These are phyloP conservation scores for Pteronotus mesoamericanus DNA, from an alignment of 2,797 vertebrate genomes.

Conservation along the genomic window DNA sequence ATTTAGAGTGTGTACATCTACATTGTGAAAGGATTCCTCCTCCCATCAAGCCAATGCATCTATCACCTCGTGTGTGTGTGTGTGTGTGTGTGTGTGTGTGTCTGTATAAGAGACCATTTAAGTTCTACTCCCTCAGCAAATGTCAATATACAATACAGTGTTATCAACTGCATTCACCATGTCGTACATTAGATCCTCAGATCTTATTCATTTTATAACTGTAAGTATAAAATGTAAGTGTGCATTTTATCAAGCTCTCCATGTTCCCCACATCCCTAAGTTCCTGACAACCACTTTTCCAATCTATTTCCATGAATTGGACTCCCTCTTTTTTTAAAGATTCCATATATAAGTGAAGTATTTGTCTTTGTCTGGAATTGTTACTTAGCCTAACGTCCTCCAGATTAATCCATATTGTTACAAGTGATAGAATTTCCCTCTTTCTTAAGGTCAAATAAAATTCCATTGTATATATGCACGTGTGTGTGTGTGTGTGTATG, in stretches of 20 bases:
- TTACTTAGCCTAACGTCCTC: neutral
- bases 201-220: neutral
- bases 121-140: neutral
- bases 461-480: no score
- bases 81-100: neutral
- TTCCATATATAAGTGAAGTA: neutral
- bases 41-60: neutral
- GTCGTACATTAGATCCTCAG: neutral
- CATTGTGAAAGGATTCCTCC: neutral
- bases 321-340: neutral
- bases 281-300: neutral
- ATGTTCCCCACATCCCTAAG: neutral
- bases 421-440: no score
- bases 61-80: neutral
- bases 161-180: neutral
- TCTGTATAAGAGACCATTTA: neutral
- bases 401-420: no score
- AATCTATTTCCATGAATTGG: neutral
- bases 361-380: neutral
- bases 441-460: no score
- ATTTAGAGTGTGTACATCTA: neutral
- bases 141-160: neutral
- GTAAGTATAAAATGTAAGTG: no score
- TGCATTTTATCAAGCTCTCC: neutral
- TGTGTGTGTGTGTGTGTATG: no score